Percentiles rank a stretch among this genome's conserved stretches.
Evolutionary conservation across 2,797 vertebrate genomes (phyloP).

Genomic region (Rhinichthys osculus): DNA sequence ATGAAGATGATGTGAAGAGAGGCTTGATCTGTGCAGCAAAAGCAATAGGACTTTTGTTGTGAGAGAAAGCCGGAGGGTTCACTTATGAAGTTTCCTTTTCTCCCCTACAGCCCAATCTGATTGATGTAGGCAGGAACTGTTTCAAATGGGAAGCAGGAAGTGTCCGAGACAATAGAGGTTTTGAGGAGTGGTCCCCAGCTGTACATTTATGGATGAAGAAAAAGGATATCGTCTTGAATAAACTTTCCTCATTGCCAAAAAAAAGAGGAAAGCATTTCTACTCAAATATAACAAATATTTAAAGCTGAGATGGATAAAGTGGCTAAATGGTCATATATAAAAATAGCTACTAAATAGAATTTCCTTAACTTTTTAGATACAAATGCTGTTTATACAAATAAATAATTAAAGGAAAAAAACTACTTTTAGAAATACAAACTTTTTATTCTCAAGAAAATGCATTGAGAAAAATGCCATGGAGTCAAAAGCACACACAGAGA

Average conservation of each 20-base stretch:
- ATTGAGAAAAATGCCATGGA: conserved; percentile 1
- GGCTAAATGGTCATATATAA: neutral
- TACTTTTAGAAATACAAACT: conserved; percentile 44
- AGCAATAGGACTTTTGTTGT: conserved; percentile 51
- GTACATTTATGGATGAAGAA: conserved; percentile 64
- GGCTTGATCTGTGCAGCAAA: conserved; percentile 18
- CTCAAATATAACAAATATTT: conserved; percentile 22
- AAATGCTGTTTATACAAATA: neutral
- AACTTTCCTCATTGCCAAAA: conserved; percentile 61
- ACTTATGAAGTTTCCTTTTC: conserved; percentile 73
- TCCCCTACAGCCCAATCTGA: conserved; percentile 70
- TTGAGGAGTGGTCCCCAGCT: conserved; percentile 69
- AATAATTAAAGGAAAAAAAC: conserved; percentile 31
- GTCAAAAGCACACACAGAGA: conserved; percentile 42
- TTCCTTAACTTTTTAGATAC: neutral
- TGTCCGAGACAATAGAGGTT: conserved; percentile 76
- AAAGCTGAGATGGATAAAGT: neutral
- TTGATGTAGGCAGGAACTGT: conserved; percentile 73
- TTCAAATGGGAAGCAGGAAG: conserved; percentile 76
- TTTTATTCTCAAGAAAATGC: conserved; percentile 44
- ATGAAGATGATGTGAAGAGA: conserved; percentile 23
- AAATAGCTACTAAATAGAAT: neutral
- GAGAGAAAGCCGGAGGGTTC: conserved; percentile 66
- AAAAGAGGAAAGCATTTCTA: conserved; percentile 16
- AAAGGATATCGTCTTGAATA: conserved; percentile 62